Evolutionary conservation across 2,113 vertebrate species (phyloP).

Genomic region (Blennius ocellaris): DNA sequence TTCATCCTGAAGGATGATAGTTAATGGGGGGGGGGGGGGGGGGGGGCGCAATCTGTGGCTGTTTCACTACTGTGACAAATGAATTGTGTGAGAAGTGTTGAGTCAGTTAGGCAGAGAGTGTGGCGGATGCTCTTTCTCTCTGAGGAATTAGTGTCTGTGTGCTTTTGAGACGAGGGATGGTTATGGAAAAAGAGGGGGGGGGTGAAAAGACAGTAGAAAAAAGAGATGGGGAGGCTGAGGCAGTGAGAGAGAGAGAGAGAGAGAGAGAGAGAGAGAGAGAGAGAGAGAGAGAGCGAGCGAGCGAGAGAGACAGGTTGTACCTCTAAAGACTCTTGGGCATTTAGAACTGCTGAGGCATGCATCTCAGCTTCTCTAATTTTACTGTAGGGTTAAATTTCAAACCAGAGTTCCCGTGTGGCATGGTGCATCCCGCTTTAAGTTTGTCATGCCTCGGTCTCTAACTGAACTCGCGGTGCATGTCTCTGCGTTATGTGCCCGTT

Average conservation of each 20-base stretch:
- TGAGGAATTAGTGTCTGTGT: slow-evolving; percentile 18
- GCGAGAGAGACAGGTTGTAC: slow-evolving; percentile 19
- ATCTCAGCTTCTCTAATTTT: slow-evolving; percentile 78
- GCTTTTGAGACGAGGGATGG: slow-evolving; percentile 19
- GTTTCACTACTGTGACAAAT: slow-evolving; percentile 55
- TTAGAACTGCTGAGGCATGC: slow-evolving; percentile 73
- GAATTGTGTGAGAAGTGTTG: slow-evolving; percentile 47
- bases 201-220: neutral
- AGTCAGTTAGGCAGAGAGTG: slow-evolving; percentile 53
- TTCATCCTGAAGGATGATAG: slow-evolving; percentile 14
- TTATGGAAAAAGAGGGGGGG: neutral
- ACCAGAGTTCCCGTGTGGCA: slow-evolving; percentile 46
- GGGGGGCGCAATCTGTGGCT: slow-evolving; percentile 3
- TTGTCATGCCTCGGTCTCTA: slow-evolving; percentile 14
- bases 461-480: slow-evolving; percentile 11
- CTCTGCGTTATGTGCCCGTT: slow-evolving; percentile 7
- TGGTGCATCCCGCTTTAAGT: slow-evolving; percentile 49
- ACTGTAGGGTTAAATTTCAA: slow-evolving; percentile 78
- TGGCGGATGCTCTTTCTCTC: slow-evolving; percentile 23
- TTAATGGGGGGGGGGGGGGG: slow-evolving; percentile 44
- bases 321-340: slow-evolving; percentile 63
- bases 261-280: slow-evolving; percentile 28
- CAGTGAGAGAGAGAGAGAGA: slow-evolving; percentile 18
- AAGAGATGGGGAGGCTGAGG: slow-evolving; percentile 12
- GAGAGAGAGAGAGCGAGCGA: slow-evolving; percentile 6